A percentile compares a stretch with the other conserved stretches of the same genome.
These are phyloP conservation scores for Maconellicoccus hirsutus DNA, from an alignment of 1,140 invertebrate genomes.

Conservation along the genomic window DNA sequence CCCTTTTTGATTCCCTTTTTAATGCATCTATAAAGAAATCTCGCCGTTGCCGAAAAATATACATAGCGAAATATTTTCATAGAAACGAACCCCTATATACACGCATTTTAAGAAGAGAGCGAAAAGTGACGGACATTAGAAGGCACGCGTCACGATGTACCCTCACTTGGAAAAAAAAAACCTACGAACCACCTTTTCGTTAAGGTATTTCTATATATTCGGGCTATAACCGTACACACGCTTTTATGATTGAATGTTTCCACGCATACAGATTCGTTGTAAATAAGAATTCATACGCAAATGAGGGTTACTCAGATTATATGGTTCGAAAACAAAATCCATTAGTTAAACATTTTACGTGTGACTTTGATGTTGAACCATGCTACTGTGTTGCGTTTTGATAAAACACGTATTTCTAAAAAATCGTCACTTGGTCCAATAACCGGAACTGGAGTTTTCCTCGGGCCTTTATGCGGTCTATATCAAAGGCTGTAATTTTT, in stretches of 20 bases:
- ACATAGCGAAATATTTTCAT: too few species aligned
- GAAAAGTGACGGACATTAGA: neutral
- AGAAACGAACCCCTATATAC: neutral
- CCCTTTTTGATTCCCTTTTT: too few species aligned
- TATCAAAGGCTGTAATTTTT: too few species aligned
- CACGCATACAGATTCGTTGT: neutral
- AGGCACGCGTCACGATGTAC: neutral
- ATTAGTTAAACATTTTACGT: slow-evolving; percentile 9
- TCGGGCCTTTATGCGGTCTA: too few species aligned
- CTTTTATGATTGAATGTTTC: slow-evolving; percentile 5
- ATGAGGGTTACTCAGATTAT: slow-evolving; percentile 8
- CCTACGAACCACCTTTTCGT: neutral
- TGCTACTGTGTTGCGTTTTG: too few species aligned
- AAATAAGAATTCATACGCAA: slow-evolving; percentile 9
- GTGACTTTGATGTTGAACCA: neutral
- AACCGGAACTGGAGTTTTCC: too few species aligned
- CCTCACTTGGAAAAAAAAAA: neutral
- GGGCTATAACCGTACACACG: neutral
- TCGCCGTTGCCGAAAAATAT: too few species aligned
- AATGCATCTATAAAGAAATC: too few species aligned
- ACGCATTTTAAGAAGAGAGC: neutral
- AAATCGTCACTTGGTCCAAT: too few species aligned
- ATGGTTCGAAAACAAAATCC: slow-evolving; percentile 2
- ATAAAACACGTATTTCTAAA: too few species aligned
- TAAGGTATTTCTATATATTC: neutral